A percentile compares a stretch with the other conserved stretches of the same genome.
Evolutionary conservation across 2,888 invertebrate genomes (phyloP).

Genomic region (Tetramorium bicarinatum): DNA sequence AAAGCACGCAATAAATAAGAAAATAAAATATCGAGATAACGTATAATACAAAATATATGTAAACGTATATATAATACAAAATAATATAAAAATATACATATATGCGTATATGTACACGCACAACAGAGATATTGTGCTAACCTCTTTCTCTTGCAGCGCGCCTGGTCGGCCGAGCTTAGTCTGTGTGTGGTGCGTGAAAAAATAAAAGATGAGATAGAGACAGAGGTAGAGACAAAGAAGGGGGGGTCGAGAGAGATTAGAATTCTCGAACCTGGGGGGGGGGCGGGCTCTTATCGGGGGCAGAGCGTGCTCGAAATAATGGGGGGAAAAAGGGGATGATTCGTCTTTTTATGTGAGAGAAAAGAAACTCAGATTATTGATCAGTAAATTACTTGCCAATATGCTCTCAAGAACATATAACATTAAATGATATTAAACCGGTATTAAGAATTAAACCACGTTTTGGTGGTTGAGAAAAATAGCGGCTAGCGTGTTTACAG

Average conservation of each 20-base stretch:
- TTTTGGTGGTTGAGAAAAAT: conserved; percentile 57
- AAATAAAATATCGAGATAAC: conserved; percentile 54
- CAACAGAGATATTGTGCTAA: conserved; percentile 87
- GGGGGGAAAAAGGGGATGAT: no score
- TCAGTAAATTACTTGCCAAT: conserved; percentile 61
- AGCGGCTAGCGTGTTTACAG: conserved; percentile 73
- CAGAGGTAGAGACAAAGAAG: conserved; percentile 78
- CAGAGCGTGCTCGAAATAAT: no score
- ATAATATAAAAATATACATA: conserved; percentile 58
- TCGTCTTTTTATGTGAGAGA: conserved; percentile 64
- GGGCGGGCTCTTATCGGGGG: no score
- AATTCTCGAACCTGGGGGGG: conserved; percentile 1
- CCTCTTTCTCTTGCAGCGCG: conserved; percentile 92
- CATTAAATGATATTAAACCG: conserved; percentile 50
- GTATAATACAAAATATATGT: conserved; percentile 26
- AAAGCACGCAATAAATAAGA: conserved; percentile 59
- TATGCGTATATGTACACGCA: conserved; percentile 56
- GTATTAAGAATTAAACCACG: conserved; percentile 51
- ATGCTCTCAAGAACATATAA: conserved; percentile 62
- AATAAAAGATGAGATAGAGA: conserved; percentile 80
- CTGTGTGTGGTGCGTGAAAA: conserved; percentile 89
- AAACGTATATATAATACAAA: conserved; percentile 31
- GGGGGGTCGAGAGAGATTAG: conserved; percentile 63
- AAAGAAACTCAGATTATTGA: conserved; percentile 57
- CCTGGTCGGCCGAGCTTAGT: conserved; percentile 92